A percentile compares a stretch with the other conserved stretches of the same genome.
These are phyloP conservation scores for Agapostemon virescens DNA, from an alignment of 2,888 invertebrate species.

Conservation along the genomic window DNA sequence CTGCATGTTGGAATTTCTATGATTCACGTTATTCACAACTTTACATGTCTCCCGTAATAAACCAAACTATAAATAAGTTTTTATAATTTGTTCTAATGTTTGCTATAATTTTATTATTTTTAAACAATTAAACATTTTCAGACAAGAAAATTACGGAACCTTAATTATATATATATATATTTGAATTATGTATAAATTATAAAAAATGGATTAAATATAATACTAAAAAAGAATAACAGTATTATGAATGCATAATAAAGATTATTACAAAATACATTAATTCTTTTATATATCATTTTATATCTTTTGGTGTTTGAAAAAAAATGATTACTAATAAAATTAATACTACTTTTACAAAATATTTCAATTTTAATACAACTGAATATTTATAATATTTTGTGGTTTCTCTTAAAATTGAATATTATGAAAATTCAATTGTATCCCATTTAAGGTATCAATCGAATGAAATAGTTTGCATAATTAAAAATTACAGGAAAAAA, in stretches of 20 bases:
- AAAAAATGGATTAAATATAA: neutral
- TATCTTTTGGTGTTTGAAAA: neutral
- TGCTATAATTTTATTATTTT: neutral
- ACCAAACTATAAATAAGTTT: neutral
- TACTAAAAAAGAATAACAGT: neutral
- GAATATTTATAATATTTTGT: neutral
- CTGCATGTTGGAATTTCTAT: constrained; percentile 19
- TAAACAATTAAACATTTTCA: neutral
- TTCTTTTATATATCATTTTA: neutral
- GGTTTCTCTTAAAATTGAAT: neutral
- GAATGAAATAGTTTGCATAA: neutral
- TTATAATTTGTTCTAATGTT: neutral
- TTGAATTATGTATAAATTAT: neutral
- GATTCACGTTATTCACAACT: neutral
- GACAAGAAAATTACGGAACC: neutral
- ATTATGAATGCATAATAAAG: neutral
- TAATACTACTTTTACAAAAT: too few species aligned
- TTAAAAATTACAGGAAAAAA: neutral
- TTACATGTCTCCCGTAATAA: constrained; percentile 6
- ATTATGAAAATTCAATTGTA: neutral
- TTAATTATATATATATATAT: neutral
- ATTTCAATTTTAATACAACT: too few species aligned
- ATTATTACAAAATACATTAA: neutral
- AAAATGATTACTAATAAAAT: too few species aligned
- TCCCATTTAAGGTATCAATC: neutral